phyloP scores from a whole-genome alignment of 2,888 invertebrate genomes.

The Anoplius nigerrimus region DNA sequence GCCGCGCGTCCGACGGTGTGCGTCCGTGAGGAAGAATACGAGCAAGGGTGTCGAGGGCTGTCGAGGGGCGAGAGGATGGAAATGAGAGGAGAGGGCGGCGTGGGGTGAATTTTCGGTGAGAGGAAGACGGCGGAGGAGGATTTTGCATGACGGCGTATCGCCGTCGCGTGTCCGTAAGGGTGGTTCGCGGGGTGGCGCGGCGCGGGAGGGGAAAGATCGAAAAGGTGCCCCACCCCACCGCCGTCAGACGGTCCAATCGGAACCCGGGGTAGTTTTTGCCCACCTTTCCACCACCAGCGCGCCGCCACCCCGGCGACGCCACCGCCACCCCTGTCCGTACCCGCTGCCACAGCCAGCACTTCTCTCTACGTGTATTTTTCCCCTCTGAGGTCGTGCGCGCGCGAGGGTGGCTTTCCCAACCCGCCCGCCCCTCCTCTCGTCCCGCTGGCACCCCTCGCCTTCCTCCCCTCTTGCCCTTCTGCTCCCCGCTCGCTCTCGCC shows the following conservation, averaged over 20 bases:
- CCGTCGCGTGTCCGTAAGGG: conserved; percentile 31
- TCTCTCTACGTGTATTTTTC: conserved; percentile 71
- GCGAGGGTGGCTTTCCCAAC: conserved; percentile 61
- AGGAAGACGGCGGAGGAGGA: conserved; percentile 8
- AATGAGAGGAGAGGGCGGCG: conserved; percentile 23
- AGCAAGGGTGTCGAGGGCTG: background rate
- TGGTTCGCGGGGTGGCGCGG: conserved; percentile 48
- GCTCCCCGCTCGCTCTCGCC: conserved; percentile 38
- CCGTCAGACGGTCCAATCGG: conserved; percentile 65
- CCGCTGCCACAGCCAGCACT: conserved; percentile 35
- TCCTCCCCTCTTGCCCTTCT: conserved; percentile 18
- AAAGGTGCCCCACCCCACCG: conserved; percentile 62
- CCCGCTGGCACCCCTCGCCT: conserved; percentile 3
- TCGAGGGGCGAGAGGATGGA: conserved; percentile 18
- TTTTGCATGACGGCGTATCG: conserved; percentile 31
- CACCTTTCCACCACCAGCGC: conserved; percentile 53
- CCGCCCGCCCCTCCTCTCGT: background rate
- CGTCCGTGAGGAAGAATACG: background rate
- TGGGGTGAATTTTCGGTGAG: conserved; percentile 36
- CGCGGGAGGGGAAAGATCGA: conserved; percentile 48
- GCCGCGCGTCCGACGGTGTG: background rate
- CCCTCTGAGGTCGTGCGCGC: conserved; percentile 69
- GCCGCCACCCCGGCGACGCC: conserved; percentile 30
- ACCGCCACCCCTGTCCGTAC: conserved; percentile 24
- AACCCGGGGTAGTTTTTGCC: conserved; percentile 66